A percentile compares a stretch with the other conserved stretches of the same genome.
phyloP scores from a whole-genome alignment of 2,888 invertebrate species.

The Epiperipatus broadwayi region DNA sequence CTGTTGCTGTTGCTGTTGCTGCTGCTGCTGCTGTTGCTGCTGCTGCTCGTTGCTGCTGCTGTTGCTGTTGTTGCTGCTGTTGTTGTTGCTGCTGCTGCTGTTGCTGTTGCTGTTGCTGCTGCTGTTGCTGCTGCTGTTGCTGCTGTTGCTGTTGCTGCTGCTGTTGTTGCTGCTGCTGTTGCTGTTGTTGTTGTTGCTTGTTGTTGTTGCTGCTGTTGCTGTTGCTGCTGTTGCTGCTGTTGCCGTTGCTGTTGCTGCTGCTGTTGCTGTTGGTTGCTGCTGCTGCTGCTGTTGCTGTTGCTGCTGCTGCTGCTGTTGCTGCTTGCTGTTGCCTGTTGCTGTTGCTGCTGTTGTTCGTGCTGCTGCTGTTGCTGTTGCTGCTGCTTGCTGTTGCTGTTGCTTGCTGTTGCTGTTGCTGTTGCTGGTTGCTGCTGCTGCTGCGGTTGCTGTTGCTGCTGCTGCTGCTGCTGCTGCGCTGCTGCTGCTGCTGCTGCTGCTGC shows the following conservation, averaged over 20 bases:
- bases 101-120: not conserved
- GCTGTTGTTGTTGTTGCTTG: slow-evolving; percentile 1
- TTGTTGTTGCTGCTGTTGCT: slow-evolving; percentile 4
- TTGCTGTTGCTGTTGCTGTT: slow-evolving; percentile 7
- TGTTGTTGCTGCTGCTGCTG: not conserved
- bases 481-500: not conserved
- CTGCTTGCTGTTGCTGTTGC: no score
- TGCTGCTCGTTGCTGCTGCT: no score
- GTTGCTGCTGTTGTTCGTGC: no score
- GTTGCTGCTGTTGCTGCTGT: not conserved
- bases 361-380: no score
- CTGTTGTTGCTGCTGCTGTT: slow-evolving; percentile 3
- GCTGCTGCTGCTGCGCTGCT: no score
- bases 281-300: slow-evolving; percentile 4
- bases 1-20: not conserved
- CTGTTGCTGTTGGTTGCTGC: no score
- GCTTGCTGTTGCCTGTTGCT: not conserved
- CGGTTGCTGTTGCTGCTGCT: not conserved
- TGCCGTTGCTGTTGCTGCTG: no score
- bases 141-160: slow-evolving; percentile 4
- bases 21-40: slow-evolving; percentile 1
- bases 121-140: slow-evolving; percentile 1
- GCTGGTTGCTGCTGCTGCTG: no score
- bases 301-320: not conserved
- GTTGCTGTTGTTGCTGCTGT: not conserved